phyloP scores from a whole-genome alignment of 2,113 vertebrate species.

The Percopsis transmontana region DNA sequence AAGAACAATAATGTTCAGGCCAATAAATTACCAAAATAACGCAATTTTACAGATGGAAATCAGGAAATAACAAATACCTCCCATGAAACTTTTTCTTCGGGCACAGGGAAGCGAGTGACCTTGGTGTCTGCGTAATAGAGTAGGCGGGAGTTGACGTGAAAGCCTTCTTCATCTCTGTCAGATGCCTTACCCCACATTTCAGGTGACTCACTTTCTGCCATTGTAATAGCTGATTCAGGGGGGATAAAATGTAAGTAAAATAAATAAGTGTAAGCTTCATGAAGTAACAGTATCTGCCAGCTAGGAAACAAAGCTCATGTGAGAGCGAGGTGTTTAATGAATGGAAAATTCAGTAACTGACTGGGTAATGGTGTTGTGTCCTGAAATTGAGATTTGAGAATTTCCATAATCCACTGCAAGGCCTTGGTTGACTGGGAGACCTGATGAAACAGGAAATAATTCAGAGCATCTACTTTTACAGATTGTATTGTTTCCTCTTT shows the following conservation, averaged over 20 bases:
- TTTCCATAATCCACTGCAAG: constrained; percentile 86
- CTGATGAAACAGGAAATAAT: constrained; percentile 67
- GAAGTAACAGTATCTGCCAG: neutral
- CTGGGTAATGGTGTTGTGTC: constrained; percentile 67
- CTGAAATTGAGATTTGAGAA: constrained; percentile 74
- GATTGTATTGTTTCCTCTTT: constrained; percentile 1
- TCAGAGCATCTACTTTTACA: constrained; percentile 13
- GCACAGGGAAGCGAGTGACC: constrained; percentile 86
- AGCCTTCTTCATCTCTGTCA: constrained; percentile 19
- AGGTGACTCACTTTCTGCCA: constrained; percentile 38
- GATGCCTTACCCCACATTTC: constrained; percentile 8
- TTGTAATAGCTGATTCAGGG: constrained; percentile 22
- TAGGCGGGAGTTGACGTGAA: constrained; percentile 82
- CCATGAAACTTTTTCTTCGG: constrained; percentile 95
- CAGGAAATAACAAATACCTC: constrained; percentile 75
- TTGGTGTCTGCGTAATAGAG: constrained; percentile 81
- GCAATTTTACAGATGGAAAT: neutral
- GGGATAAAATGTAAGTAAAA: neutral
- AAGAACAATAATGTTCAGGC: neutral
- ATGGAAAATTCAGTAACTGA: constrained; percentile 63
- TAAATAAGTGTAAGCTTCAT: neutral
- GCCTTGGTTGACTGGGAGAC: constrained; percentile 77
- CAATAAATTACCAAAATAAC: neutral
- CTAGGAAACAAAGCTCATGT: neutral
- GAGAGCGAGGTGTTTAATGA: neutral